Evolutionary conservation across 1,140 invertebrate species (phyloP), one percentile per base, ranked within the genome.

Genomic region (Dufourea novaeangliae): DNA sequence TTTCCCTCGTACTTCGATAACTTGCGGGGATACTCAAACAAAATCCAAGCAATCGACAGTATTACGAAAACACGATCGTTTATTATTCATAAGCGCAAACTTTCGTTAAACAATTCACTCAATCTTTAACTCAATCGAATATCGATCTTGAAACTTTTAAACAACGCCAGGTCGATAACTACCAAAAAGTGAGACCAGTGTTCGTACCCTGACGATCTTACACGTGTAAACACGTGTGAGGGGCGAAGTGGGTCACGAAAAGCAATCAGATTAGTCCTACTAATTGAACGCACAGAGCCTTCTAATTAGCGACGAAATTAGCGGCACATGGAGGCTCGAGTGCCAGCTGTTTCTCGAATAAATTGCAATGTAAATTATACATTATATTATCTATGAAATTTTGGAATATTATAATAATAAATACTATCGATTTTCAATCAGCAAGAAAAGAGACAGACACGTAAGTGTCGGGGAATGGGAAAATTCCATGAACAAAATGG

Each of bases 221-320:
- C 34, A 39, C n/a, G 59, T 20, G 8, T 14, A 8, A 41, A n/a
- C n/a, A n/a, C n/a, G n/a, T n/a, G n/a, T n/a, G n/a, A 11, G 52
- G 10, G 12, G 25, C 29, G n/a, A 74, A 74, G 57, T 52, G 22
- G 64, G 54, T 76, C 64, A 69, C 29, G 27, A 8, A 22, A 10
- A 1, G 27, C 34, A 69, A 76, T 76, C 67, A 27, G 52, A 46
- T 75, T 69, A 76, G 17, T 25, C 32, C 22, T 46, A 14, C 29
- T 69, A 76, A 76, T 76, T 76, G 32, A 69, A 61, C 73, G 73
- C 54, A 37, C 27, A 34, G 63, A 68, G 22, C 22, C 29, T 46
- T 75, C 37, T 68, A 57, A 69, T 76, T 76, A 69, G 59, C 32
- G 8, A 22, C 41, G 32, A 76, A 32, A 76, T 76, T 76, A 76